Evolutionary conservation across 2,888 invertebrate species (phyloP).

Genomic region (Orthonychiurus folsomi): DNA sequence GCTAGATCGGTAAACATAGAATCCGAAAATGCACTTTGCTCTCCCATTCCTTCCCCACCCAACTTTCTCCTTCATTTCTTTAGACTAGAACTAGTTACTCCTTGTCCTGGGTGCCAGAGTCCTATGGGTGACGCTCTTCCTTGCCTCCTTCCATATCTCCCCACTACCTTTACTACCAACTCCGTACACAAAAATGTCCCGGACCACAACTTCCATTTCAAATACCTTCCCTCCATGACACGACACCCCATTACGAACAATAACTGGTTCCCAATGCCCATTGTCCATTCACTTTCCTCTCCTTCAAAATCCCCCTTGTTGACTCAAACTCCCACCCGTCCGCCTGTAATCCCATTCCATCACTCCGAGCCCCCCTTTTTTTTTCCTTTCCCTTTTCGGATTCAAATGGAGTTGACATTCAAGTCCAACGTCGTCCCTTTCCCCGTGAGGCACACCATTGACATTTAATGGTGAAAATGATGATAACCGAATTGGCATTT

Average conservation of each 20-base stretch:
- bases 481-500: constrained; percentile 40
- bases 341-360: not conserved
- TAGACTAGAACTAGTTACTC: constrained; percentile 19
- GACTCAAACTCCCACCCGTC: not conserved
- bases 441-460: no score
- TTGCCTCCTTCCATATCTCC: constrained; percentile 13
- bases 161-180: constrained; percentile 10
- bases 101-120: no score
- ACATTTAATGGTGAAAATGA: constrained; percentile 39
- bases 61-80: constrained; percentile 32
- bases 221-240: constrained; percentile 5
- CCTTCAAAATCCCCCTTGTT: constrained; percentile 5
- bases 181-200: no score
- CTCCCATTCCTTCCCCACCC: constrained; percentile 34
- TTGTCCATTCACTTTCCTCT: constrained; percentile 14
- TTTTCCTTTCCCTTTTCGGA: no score
- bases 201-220: not conserved
- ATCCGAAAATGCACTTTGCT: constrained; percentile 41
- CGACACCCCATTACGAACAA: not conserved
- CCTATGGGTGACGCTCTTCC: no score
- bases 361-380: not conserved
- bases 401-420: no score
- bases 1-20: constrained; percentile 41
- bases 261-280: constrained; percentile 18
- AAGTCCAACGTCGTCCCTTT: no score